Percentiles rank a stretch among this genome's conserved stretches.
Evolutionary conservation across 1,140 invertebrate species (phyloP).

Genomic region (Leucophenga varia): DNA sequence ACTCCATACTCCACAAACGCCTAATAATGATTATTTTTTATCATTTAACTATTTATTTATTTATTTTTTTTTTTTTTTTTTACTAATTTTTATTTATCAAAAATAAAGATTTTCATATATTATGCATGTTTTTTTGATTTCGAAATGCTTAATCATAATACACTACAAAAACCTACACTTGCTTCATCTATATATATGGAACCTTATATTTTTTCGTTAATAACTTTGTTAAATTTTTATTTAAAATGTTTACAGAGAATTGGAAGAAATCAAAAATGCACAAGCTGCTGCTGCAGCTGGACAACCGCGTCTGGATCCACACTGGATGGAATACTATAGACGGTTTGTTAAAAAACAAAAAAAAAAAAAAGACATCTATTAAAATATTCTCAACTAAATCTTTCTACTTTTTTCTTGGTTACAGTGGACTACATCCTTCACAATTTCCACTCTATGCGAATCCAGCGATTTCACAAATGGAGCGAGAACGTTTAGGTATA

Average conservation of each 20-base stretch:
- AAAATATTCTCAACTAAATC: neutral
- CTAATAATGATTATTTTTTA: slow-evolving; percentile 9
- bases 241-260: slow-evolving; percentile 60
- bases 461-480: slow-evolving; percentile 76
- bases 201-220: no score
- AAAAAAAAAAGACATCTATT: neutral
- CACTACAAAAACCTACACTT: no score
- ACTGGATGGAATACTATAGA: slow-evolving; percentile 88
- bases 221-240: neutral
- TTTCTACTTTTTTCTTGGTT: slow-evolving; percentile 30
- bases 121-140: no score
- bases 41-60: no score
- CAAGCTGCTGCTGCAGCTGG: slow-evolving; percentile 59
- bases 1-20: slow-evolving; percentile 15
- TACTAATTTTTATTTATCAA: neutral
- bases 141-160: no score
- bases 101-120: no score
- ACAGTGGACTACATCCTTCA: slow-evolving; percentile 62
- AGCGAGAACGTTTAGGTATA: slow-evolving; percentile 83
- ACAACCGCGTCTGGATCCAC: slow-evolving; percentile 76
- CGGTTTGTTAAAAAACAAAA: no score
- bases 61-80: no score
- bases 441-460: slow-evolving; percentile 63
- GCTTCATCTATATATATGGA: no score
- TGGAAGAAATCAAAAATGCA: slow-evolving; percentile 78